Conservation (phyloP, 2,797 vertebrate genomes). For the Halcyon smyrnensis region DNA sequence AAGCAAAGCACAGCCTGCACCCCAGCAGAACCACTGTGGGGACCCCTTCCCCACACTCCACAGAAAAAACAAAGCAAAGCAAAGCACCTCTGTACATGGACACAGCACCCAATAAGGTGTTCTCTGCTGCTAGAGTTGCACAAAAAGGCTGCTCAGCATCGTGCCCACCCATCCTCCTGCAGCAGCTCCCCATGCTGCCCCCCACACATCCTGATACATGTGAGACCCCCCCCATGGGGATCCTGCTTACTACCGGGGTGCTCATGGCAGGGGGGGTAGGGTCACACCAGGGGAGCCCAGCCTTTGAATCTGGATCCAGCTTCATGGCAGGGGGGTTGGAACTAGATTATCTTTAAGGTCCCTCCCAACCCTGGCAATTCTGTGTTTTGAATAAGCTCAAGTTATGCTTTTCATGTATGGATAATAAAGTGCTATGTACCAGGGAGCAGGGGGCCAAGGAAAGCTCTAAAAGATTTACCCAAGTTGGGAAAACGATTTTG, state of each 20-base stretch:
- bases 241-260: not conserved
- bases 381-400: not conserved
- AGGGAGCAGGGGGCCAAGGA: not conserved
- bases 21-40: not conserved
- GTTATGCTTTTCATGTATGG: not conserved
- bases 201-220: fast-evolving
- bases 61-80: not conserved
- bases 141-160: not conserved
- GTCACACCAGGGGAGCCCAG: not conserved
- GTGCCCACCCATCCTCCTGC: not conserved
- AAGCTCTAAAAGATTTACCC: not conserved
- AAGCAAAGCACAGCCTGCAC: not conserved
- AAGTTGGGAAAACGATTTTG: not conserved
- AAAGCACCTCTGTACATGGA: not conserved
- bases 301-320: not conserved
- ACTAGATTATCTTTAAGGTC: too few relatives aligned
- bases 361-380: too few relatives aligned
- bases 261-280: not conserved
- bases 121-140: not conserved
- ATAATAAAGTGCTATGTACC: not conserved
- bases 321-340: too few relatives aligned
- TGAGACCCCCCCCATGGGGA: not conserved
- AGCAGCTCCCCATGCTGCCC: not conserved
- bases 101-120: not conserved
- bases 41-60: too few relatives aligned